Conservation (phyloP, 1,140 invertebrate species). For the Lysiphlebus fabarum region DNA sequence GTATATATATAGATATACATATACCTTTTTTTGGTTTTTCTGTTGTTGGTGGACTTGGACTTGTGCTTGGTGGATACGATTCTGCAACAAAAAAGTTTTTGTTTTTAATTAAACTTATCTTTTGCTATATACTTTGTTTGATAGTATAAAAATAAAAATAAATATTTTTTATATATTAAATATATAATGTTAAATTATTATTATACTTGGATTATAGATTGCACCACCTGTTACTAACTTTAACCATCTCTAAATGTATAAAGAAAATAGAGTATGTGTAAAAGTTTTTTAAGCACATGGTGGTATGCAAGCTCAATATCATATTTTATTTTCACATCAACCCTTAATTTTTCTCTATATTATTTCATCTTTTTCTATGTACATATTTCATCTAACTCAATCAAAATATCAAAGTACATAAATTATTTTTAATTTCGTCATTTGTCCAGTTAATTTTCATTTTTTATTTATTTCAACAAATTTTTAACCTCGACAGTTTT, state of each 20-base stretch:
- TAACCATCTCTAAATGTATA: constrained; percentile 43
- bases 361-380: background rate
- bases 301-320: background rate
- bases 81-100: constrained; percentile 52
- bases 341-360: too few species aligned
- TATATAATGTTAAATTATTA: too few species aligned
- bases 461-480: too few species aligned
- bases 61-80: constrained; percentile 58
- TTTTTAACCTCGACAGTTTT: too few species aligned
- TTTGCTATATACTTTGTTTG: too few species aligned
- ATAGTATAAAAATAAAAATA: too few species aligned
- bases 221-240: constrained; percentile 54
- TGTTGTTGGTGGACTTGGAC: constrained; percentile 58
- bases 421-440: constrained; percentile 48
- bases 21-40: constrained; percentile 54
- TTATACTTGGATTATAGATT: constrained; percentile 39
- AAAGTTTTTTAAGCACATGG: too few species aligned
- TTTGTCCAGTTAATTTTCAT: constrained; percentile 29
- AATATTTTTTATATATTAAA: too few species aligned
- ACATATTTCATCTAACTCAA: constrained; percentile 4
- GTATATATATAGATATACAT: too few species aligned
- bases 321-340: constrained; percentile 9
- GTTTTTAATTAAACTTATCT: too few species aligned
- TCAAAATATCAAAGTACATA: constrained; percentile 24
- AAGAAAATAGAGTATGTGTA: constrained; percentile 15